These are phyloP conservation scores for Dendroctonus ponderosae DNA, from an alignment of 1,140 invertebrate species.

Conservation along the genomic window DNA sequence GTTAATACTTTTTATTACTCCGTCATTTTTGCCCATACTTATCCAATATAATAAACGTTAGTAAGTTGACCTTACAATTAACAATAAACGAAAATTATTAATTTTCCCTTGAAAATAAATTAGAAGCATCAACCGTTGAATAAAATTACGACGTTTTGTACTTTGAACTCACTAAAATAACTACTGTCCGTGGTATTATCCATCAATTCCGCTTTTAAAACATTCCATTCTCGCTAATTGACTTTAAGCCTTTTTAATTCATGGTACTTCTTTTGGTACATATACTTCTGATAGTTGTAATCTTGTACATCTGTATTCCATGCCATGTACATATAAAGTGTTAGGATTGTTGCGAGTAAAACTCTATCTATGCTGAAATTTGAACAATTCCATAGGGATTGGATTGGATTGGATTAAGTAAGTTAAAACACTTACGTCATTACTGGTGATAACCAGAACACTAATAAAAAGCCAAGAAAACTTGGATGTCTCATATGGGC, in stretches of 20 bases:
- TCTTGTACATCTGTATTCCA: constrained; percentile 56
- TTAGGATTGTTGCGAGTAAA: constrained; percentile 52
- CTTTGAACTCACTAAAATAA: too few species aligned
- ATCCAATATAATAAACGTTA: too few species aligned
- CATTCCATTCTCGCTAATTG: neutral
- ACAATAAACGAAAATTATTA: too few species aligned
- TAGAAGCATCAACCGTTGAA: too few species aligned
- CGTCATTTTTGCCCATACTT: too few species aligned
- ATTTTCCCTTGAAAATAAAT: too few species aligned
- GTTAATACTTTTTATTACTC: too few species aligned
- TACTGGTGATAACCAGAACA: constrained; percentile 56
- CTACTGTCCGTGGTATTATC: too few species aligned
- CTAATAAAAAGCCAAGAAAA: constrained; percentile 54
- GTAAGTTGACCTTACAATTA: too few species aligned
- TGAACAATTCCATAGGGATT: neutral
- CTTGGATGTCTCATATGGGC: constrained; percentile 60
- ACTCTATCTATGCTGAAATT: constrained; percentile 55
- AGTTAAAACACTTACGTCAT: constrained; percentile 54
- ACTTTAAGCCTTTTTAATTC: constrained; percentile 34
- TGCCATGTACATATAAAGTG: constrained; percentile 55
- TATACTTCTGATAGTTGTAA: constrained; percentile 53
- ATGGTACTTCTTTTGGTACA: constrained; percentile 46
- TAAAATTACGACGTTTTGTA: too few species aligned
- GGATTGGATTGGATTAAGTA: neutral
- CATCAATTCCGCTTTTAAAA: neutral